Conservation (phyloP, 2,797 vertebrate species). For the Diceros bicornis region DNA sequence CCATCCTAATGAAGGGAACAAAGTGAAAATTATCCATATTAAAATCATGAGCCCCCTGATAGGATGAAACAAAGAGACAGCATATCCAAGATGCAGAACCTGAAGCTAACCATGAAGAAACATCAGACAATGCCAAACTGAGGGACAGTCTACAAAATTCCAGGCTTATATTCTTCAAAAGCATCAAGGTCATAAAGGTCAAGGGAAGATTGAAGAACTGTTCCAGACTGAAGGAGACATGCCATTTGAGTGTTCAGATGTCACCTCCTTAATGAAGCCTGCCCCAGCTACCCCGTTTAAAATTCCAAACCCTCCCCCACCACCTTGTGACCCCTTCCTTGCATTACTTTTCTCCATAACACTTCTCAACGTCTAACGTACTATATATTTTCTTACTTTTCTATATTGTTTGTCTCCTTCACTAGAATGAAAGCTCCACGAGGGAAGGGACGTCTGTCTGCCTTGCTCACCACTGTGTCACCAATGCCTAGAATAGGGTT, state of each 20-base stretch:
- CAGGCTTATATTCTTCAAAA: conserved; percentile 50
- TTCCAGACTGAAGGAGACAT: neutral
- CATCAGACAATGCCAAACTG: neutral
- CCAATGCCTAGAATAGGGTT: neutral
- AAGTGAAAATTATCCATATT: neutral
- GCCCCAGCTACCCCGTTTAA: neutral
- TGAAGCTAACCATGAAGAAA: neutral
- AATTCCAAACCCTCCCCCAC: neutral
- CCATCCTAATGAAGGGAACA: neutral
- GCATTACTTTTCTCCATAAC: neutral
- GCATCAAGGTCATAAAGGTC: neutral
- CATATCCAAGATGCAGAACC: neutral
- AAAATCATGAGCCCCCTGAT: neutral
- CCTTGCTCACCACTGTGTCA: conserved; percentile 20
- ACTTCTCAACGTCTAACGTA: neutral
- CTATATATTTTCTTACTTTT: neutral
- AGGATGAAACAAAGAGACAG: neutral
- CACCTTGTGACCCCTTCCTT: neutral
- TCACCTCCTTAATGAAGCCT: neutral
- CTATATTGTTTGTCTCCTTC: neutral
- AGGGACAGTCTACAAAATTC: neutral
- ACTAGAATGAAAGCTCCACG: neutral
- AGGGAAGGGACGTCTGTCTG: neutral
- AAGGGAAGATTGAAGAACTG: conserved; percentile 20
- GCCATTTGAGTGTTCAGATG: neutral